Base-by-base conservation (phyloP, 35 echinoderm and acorn worm genomes). In the Holothuria glaberrima region DNA sequence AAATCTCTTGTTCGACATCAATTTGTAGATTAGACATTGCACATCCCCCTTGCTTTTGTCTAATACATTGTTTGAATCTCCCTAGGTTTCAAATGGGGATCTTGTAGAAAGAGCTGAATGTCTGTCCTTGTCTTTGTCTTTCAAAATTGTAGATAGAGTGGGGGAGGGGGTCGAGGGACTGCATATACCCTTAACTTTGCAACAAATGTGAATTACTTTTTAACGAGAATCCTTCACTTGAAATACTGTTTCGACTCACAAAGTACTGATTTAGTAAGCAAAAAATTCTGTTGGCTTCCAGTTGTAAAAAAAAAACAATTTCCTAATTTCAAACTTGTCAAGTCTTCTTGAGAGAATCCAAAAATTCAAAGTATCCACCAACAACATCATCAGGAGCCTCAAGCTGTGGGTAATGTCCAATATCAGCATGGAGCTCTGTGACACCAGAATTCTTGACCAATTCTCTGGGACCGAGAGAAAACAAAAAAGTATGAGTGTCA, bases 351-450 rank as follows among this genome's bases (percentile, higher is more conserved):
- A 73, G 34, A 18, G 88, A 90, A 58, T 92, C 86, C 36, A 97
- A 86, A 68, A 97, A 97, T 17, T 94, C 58, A 48, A 89, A 76
- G 75, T 89, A 97, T 61, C 72, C 89, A 29, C 90, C 27, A 25
- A 94, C 46, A 24, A 93, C 91, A 75, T 59, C 82, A 19, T 94
- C 48, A 12, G 95, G 95, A 26, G 82, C 89, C 81, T 97, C 95
- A 38, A 94, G 59, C 17, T 97, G 95, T 27, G 90, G 95, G 48
- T 97, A 97, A 59, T 97, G 95, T n/a, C 95, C 90, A 58, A 97
- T 94, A 34, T 92, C 86, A 30, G 63, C 26, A 17, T 82, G 48
- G 21, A 97, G 78, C 60, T 91, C 83, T 24, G 88, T 92, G 52
- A 97, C 95, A 30, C 95, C 92, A 12, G 89, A 97, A 18, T 97